Base-by-base conservation (phyloP, 1,140 invertebrate genomes). In the Diachasmimorpha longicaudata region DNA sequence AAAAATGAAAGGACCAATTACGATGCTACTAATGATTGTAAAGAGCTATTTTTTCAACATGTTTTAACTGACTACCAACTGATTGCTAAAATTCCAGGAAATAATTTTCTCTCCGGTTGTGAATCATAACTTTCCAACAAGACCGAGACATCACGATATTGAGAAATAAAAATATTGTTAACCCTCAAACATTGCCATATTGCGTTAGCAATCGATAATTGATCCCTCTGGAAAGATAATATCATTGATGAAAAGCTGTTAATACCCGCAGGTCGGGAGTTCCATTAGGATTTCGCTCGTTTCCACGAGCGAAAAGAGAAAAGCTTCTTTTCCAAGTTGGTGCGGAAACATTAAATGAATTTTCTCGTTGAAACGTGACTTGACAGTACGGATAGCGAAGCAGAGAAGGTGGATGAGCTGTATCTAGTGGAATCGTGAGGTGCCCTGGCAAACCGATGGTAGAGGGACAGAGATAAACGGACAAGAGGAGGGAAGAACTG, bases 311-410 rank as follows among this genome's bases (percentile, higher is more conserved):
- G 19, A 63, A 25, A 19, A 19, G 23, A 25, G 19, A 10, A 14
- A 63, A 25, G 58, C 36, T 37, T 68, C 66, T 16, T 68, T 68
- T 16, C 14, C 14, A 37, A 36, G 11, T 19, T 19, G 16, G 36
- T 73, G 52, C 36, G 71, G 55, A 66, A 73, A 73, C 71, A 66
- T 73, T 73, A 73, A 73, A 73, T 73, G 71, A 73, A 73, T 73
- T 73, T 72, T 73, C 55, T 16, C 52, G 13, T 19, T 66, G 48
- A 73, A 63, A 39, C 37, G 55, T 73, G 37, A 39, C 55, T 72
- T 31, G 70, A 48, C 70, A 58, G 25, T 36, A 16, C 16, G 69
- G 39, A 46, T 16, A 21, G 13, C 46, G 10, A 31, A 63, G 23
- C 8, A 25, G 58, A 11, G 21, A 31, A 16, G 14, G 36, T 13